Evolutionary conservation across 2,797 vertebrate species (phyloP).

Genomic region (Sciaenops ocellatus): DNA sequence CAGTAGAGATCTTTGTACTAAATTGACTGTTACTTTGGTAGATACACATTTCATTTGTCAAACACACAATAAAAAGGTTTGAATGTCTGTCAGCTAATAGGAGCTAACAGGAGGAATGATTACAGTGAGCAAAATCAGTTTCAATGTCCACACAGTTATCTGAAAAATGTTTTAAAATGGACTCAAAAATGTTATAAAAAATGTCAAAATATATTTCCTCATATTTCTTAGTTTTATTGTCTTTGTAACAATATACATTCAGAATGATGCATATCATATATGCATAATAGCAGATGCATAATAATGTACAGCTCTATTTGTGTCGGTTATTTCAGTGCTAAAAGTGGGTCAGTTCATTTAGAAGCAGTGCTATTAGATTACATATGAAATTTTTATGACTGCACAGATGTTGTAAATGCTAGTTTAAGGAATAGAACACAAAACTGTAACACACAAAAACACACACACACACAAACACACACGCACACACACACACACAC

Average conservation of each 20-base stretch:
- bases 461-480: slow-evolving; percentile 2
- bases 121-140: no score
- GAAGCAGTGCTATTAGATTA: slow-evolving; percentile 9
- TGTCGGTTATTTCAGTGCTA: background rate
- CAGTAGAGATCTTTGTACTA: no score
- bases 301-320: background rate
- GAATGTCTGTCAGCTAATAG: no score
- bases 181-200: no score
- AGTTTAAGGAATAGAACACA: slow-evolving; percentile 11
- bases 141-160: no score
- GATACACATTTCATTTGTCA: no score
- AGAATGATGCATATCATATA: background rate
- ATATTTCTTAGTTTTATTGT: no score
- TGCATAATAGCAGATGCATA: slow-evolving; percentile 7
- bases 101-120: no score
- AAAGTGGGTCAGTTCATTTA: slow-evolving; percentile 23
- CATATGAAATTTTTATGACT: slow-evolving; percentile 50
- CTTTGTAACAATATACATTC: background rate
- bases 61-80: no score
- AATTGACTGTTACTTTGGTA: no score
- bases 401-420: slow-evolving; percentile 44
- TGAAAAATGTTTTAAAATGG: no score
- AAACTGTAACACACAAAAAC: background rate
- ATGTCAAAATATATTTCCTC: no score
- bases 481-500: background rate